Evolutionary conservation across 2,888 invertebrate genomes (phyloP), one percentile per base, ranked within the genome.

Genomic region (Holacanthella duospinosa): DNA sequence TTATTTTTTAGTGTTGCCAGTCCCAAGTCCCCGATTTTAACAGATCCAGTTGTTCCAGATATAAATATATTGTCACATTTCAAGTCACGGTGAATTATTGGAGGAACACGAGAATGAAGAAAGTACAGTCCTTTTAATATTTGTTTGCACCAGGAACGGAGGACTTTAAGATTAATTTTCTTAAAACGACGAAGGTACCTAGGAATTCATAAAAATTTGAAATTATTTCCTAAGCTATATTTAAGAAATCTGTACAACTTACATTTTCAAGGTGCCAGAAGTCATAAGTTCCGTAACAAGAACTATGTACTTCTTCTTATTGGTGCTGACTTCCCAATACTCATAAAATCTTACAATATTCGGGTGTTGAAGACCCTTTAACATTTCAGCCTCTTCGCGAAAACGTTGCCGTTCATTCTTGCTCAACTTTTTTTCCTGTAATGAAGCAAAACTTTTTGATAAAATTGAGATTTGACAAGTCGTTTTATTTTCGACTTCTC

Each of bases 11-110:
- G 81, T 0, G 99, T 99, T 55, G 99, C 99, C 71, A 99, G 82
- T 26, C 99, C 99, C 70, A 99, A 83, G 80, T 99, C 99, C 24
- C 99, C 99, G 76, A 99, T 99, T 82, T 99, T 99, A 53, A 99
- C 99, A 75, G 93, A 93, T 68, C 99, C 99, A 1, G 97, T 97
- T 62, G 96, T 95, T 69, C 99, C 99, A 62, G 97, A 97, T 76
- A 99, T 97, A 81, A 99, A 99, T 78, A 99, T 97, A 81, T 99
- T 99, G 82, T 99, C 99, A 82, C 97, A 99, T 80, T 99, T 99
- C 77, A 99, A 84, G 82, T 95, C 94, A 77, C 94, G 85, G 81
- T 97, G 97, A 75, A 97, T 96, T 74, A 97, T 95, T 61, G 95
- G 93, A 60, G 95, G 94, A 61, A 90, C 86, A 71, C 97, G 84